Evolutionary conservation across 2,113 vertebrate genomes (phyloP).

Genomic region (Zootoca vivipara): DNA sequence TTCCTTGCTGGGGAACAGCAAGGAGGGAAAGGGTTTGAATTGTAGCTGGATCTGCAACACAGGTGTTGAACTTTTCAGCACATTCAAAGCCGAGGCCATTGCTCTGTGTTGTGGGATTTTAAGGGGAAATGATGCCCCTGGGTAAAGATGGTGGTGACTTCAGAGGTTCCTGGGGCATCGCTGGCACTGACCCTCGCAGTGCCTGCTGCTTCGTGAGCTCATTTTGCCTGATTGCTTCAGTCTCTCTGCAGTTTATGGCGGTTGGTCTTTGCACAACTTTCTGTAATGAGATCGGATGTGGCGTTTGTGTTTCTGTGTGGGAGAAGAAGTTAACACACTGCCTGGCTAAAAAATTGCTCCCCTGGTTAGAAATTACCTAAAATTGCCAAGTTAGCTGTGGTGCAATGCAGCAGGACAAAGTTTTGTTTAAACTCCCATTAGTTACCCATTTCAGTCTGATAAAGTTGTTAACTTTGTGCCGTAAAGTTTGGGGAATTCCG

Average conservation of each 20-base stretch:
- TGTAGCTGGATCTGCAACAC: background rate
- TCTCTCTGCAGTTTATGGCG: background rate
- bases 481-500: conserved; percentile 37
- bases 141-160: background rate
- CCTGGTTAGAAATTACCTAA: background rate
- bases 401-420: background rate
- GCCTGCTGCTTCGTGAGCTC: background rate
- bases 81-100: too few species aligned
- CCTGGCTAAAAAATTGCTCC: background rate
- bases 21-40: background rate
- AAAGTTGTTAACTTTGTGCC: background rate
- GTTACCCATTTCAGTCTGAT: background rate
- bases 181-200: background rate
- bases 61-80: too few species aligned
- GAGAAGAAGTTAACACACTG: background rate
- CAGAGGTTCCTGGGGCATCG: background rate
- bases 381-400: background rate
- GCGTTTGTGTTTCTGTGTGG: too few species aligned
- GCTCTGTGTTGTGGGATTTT: background rate
- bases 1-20: background rate
- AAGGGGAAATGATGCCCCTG: background rate
- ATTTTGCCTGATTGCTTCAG: background rate
- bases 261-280: background rate
- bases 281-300: too few species aligned
- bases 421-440: rapidly evolving